phyloP scores from a whole-genome alignment of 2,888 invertebrate species.

The Sclerodermus sp. region DNA sequence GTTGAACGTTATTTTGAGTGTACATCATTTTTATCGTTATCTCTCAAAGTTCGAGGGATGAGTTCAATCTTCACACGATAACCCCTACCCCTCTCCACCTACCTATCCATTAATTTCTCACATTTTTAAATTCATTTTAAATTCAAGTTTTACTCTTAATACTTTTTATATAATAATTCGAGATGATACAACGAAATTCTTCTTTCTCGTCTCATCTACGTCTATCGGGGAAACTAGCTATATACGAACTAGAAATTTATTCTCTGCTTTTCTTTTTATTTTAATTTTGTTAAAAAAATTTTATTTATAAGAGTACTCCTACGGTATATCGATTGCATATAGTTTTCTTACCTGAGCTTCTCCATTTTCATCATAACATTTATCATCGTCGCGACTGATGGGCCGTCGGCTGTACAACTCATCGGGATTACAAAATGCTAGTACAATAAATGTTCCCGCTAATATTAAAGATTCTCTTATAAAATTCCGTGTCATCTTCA shows the following conservation, averaged over 20 bases:
- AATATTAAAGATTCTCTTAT: conserved; percentile 7
- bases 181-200: too few species aligned
- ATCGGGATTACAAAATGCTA: conserved; percentile 42
- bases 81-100: too few species aligned
- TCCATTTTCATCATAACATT: conserved; percentile 49
- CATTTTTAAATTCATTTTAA: too few species aligned
- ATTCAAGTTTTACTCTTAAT: too few species aligned
- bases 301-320: too few species aligned
- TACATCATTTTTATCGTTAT: conserved; percentile 20
- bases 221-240: too few species aligned
- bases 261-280: background rate
- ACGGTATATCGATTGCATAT: too few species aligned
- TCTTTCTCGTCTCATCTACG: too few species aligned
- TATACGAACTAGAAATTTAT: background rate
- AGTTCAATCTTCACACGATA: conserved; percentile 36
- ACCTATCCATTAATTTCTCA: too few species aligned
- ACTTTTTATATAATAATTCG: too few species aligned
- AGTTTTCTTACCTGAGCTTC: conserved; percentile 43
- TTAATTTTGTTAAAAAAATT: conserved; percentile 2
- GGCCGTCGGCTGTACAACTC: conserved; percentile 33
- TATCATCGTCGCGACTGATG: conserved; percentile 46
- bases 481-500: background rate
- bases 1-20: too few species aligned
- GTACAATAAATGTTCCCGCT: conserved; percentile 18
- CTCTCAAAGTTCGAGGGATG: conserved; percentile 32